A percentile compares a stretch with the other conserved stretches of the same genome.
These are phyloP conservation scores for Brachypodius melanocephalos DNA, from an alignment of 2,113 vertebrate species.

Conservation along the genomic window DNA sequence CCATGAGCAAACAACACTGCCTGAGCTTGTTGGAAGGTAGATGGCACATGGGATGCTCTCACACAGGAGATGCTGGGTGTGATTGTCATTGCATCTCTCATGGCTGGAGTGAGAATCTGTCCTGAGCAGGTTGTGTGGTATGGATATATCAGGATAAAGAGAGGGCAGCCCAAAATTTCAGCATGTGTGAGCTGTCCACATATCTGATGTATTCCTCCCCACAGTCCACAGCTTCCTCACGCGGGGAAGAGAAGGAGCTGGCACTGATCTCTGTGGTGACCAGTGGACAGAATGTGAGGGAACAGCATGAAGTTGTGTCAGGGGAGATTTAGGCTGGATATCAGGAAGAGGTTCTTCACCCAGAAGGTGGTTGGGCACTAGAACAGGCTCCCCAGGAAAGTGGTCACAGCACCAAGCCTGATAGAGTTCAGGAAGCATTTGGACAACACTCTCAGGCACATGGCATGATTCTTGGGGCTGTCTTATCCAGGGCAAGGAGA, in stretches of 20 bases:
- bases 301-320: background rate
- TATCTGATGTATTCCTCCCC: background rate
- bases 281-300: background rate
- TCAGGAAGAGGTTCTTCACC: background rate
- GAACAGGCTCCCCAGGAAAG: background rate
- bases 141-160: background rate
- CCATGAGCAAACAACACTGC: rapidly evolving
- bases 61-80: background rate
- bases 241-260: background rate
- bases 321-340: background rate
- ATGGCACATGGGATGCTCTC: background rate
- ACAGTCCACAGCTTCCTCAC: background rate
- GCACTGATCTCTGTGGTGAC: background rate
- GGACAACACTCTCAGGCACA: background rate
- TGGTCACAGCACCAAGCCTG: background rate
- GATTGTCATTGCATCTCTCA: background rate
- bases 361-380: rapidly evolving
- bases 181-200: background rate
- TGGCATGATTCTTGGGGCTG: background rate
- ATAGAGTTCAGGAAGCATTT: background rate
- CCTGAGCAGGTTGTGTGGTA: background rate
- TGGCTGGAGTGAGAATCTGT: background rate
- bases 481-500: background rate
- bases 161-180: background rate
- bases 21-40: background rate